Evolutionary conservation across 2,113 vertebrate genomes (phyloP), one percentile per base, ranked within the genome.

Genomic region (Nibea albiflora): DNA sequence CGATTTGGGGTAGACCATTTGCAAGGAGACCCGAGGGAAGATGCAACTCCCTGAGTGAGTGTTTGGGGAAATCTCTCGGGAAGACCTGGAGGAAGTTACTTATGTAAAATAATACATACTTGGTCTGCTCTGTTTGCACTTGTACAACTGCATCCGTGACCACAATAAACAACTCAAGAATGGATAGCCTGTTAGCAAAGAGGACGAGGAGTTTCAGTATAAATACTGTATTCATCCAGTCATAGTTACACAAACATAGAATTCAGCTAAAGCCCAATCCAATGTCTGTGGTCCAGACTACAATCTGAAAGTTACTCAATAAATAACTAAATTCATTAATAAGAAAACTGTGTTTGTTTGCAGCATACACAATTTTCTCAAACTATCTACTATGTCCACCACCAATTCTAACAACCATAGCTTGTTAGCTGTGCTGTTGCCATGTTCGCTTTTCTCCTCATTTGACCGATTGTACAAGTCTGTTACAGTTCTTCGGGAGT

Each of bases 21-120:
- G 57, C 63, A 62, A 44, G 17, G 67, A 70, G 53, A 65, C 50
- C 24, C 3, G 0, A 35, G 56, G 11, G 26, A 66, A 31, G 53
- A 63, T 31, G 16, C 22, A 64, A 53, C 53, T 77, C 54, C 35
- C 12, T 50, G 54, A 60, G 67, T 39, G 17, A 39, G 19, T 62
- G 56, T 74, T 16, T 69, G 11, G 42, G 24, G 22, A 39, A 39
- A 58, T 71, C 28, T 22, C 52, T 52, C 19, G 42, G 52, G 16
- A 56, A 47, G 12, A 12, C 12, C 46, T 52, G 7, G 52, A 58
- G 26, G 22, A 22, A 17, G 57, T 50, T 49, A 14, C 31, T 9
- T 20, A 11, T 3, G 17, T 4, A 35, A 44, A 4, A 22, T 24
- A 5, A 6, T 5, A 20, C 2, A 42, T 42, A 24, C 11, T 17